phyloP scores from a whole-genome alignment of 2,888 invertebrate species.

The Idaea straminata region DNA sequence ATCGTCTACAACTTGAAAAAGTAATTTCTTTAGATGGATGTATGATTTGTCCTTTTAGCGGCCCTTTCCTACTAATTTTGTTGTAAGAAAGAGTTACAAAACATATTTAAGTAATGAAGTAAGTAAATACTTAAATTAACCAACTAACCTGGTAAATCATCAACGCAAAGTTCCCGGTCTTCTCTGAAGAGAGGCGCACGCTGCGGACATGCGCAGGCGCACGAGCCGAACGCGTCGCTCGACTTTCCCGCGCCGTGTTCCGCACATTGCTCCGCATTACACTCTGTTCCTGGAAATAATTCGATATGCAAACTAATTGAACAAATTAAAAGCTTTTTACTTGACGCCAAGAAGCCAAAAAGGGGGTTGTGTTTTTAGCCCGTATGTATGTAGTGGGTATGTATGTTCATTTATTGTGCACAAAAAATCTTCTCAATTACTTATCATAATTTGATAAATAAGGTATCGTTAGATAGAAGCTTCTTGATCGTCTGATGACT shows the following conservation, averaged over 20 bases:
- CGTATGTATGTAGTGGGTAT: too few relatives aligned
- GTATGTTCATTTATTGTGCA: too few relatives aligned
- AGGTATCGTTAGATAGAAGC: too few relatives aligned
- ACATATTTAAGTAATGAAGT: too few relatives aligned
- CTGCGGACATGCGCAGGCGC: constrained; percentile 89
- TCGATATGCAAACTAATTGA: neutral
- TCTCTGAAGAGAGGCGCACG: constrained; percentile 90
- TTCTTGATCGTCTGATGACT: too few relatives aligned
- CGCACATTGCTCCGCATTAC: constrained; percentile 64
- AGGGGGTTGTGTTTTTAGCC: too few relatives aligned
- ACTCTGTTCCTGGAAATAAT: constrained; percentile 53
- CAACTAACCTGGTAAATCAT: constrained; percentile 87
- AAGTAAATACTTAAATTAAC: neutral
- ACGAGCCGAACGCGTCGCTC: constrained; percentile 56
- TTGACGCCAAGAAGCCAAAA: too few relatives aligned
- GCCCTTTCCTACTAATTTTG: constrained; percentile 41
- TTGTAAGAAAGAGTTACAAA: too few relatives aligned
- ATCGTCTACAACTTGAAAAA: constrained; percentile 82
- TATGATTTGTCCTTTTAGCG: constrained; percentile 91
- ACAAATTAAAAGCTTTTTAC: too few relatives aligned
- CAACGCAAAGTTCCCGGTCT: constrained; percentile 91
- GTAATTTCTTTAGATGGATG: constrained; percentile 93
- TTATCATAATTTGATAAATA: too few relatives aligned
- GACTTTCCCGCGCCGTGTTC: constrained; percentile 62
- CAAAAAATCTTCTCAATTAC: too few relatives aligned